Conservation (phyloP, 1,140 invertebrate genomes). For the Pectinophora gossypiella region DNA sequence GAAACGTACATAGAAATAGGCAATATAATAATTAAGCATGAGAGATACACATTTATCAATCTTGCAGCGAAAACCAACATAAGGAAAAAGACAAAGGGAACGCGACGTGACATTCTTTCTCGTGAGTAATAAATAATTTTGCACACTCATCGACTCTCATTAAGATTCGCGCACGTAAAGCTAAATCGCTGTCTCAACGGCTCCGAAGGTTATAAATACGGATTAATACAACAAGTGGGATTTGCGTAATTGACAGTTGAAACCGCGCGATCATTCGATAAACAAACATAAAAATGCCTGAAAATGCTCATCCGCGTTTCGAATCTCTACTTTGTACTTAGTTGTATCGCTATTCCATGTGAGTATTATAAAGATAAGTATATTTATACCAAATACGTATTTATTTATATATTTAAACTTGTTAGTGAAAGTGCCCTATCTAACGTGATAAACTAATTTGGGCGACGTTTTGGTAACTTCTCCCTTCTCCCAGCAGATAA, state of each 20-base stretch:
- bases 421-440: no score
- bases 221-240: slow-evolving; percentile 13
- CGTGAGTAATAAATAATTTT: background rate
- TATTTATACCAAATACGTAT: no score
- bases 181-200: slow-evolving; percentile 5
- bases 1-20: no score
- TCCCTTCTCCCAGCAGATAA: no score
- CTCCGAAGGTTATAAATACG: slow-evolving; percentile 22
- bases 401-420: no score
- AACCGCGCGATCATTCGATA: background rate
- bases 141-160: background rate
- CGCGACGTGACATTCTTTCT: slow-evolving; percentile 12
- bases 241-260: slow-evolving; percentile 11
- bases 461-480: no score
- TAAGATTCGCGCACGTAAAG: background rate
- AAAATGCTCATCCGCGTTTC: background rate
- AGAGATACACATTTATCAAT: no score
- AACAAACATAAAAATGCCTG: background rate
- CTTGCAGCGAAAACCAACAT: no score
- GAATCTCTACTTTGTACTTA: background rate
- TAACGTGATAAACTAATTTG: no score
- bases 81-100: no score
- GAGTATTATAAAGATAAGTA: background rate
- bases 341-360: background rate
- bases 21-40: no score